These are phyloP conservation scores for Crax fasciolata DNA, from an alignment of 2,797 vertebrate genomes.

Conservation along the genomic window DNA sequence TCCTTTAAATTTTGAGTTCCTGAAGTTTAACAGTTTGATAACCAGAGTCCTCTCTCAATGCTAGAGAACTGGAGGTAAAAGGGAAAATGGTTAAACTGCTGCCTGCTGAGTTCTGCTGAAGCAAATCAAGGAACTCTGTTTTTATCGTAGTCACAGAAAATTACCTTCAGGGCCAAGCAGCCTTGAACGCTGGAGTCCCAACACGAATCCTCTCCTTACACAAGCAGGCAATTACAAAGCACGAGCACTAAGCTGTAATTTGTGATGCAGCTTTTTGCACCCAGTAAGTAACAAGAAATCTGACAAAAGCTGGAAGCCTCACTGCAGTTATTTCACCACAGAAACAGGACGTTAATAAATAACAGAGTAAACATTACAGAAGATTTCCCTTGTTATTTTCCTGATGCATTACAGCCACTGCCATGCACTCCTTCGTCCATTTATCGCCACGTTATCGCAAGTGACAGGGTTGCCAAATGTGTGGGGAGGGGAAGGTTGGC, in stretches of 20 bases:
- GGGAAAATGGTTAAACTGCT: neutral
- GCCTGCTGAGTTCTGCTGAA: neutral
- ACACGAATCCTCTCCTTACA: neutral
- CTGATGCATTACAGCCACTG: neutral
- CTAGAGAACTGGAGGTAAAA: neutral
- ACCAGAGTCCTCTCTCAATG: neutral
- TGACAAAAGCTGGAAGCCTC: neutral
- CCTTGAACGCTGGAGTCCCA: rapidly evolving
- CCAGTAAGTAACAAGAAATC: neutral
- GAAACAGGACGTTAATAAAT: neutral
- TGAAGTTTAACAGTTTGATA: neutral
- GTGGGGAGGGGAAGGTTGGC: neutral
- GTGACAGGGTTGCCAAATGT: neutral
- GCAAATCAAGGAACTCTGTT: neutral
- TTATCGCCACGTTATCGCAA: neutral
- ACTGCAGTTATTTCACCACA: neutral
- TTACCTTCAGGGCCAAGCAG: neutral
- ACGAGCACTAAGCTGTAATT: neutral
- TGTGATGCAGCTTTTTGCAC: neutral
- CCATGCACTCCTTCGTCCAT: neutral
- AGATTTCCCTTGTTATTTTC: neutral
- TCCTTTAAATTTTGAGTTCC: neutral
- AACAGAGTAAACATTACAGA: neutral
- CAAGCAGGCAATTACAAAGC: neutral
- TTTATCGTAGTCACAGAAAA: neutral